Conservation (phyloP, 2,888 invertebrate genomes). For the Marronus borbonicus region DNA sequence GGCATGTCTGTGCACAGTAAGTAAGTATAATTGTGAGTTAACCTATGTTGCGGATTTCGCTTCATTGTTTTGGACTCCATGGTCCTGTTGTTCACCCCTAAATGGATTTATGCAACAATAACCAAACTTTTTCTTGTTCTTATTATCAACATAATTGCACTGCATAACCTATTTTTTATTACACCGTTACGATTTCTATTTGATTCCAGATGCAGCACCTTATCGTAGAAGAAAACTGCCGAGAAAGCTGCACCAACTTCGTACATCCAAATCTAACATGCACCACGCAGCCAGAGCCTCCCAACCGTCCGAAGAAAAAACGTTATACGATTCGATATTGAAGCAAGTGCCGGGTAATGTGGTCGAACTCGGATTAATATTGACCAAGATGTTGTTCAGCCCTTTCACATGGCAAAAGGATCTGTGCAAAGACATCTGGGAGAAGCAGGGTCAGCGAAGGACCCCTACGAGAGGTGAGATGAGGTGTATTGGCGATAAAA, state of each 20-base stretch:
- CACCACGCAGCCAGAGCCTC: background rate
- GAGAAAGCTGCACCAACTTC: no score
- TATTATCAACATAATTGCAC: no score
- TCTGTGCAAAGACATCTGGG: background rate
- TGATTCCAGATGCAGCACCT: no score
- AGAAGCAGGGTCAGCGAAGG: background rate
- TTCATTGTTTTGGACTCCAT: no score
- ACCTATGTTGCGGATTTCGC: no score
- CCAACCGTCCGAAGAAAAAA: background rate
- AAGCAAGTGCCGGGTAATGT: conserved; percentile 11
- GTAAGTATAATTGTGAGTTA: background rate
- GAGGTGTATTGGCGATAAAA: background rate
- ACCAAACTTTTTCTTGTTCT: no score
- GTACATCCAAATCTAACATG: background rate
- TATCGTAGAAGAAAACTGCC: no score
- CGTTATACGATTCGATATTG: background rate
- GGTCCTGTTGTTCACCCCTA: no score
- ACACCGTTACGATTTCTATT: no score
- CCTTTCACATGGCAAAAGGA: conserved; percentile 17
- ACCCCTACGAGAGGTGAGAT: background rate
- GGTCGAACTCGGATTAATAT: background rate
- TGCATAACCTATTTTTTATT: no score
- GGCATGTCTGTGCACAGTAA: background rate
- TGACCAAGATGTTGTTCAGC: background rate
- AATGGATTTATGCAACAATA: no score